These are phyloP conservation scores for Anas acuta DNA, from an alignment of 2,797 vertebrate species.

Conservation along the genomic window DNA sequence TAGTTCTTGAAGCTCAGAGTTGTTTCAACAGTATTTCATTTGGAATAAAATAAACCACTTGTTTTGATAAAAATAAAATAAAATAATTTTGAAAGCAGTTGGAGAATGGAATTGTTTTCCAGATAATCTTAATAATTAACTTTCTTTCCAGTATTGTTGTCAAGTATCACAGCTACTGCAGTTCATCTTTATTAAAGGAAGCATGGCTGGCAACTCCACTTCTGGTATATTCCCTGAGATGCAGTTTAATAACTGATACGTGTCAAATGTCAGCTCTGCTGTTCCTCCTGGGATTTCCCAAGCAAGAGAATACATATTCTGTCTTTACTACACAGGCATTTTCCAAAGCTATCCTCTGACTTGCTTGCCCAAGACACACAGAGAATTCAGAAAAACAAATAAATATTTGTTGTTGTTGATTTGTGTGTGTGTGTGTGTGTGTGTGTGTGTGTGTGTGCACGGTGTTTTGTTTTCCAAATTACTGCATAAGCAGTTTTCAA, in stretches of 20 bases:
- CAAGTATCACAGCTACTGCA: conserved; percentile 6
- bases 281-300: not conserved
- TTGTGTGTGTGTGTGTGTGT: no score
- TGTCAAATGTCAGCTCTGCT: not conserved
- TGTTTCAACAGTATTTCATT: not conserved
- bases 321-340: not conserved
- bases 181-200: not conserved
- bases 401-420: not conserved
- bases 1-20: not conserved
- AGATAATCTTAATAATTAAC: conserved; percentile 5
- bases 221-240: not conserved
- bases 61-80: no score
- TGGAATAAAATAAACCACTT: not conserved
- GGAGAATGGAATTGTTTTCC: not conserved
- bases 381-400: not conserved
- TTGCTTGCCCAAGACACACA: not conserved
- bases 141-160: conserved; percentile 35
- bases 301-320: not conserved
- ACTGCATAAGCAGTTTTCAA: not conserved
- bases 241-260: not conserved
- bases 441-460: no score
- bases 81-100: not conserved
- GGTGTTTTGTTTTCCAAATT: not conserved
- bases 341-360: not conserved
- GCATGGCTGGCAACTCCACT: not conserved